Evolutionary conservation across 2,888 invertebrate species (phyloP), one percentile per base, ranked within the genome.

Genomic region (Chymomyza fuscimana): DNA sequence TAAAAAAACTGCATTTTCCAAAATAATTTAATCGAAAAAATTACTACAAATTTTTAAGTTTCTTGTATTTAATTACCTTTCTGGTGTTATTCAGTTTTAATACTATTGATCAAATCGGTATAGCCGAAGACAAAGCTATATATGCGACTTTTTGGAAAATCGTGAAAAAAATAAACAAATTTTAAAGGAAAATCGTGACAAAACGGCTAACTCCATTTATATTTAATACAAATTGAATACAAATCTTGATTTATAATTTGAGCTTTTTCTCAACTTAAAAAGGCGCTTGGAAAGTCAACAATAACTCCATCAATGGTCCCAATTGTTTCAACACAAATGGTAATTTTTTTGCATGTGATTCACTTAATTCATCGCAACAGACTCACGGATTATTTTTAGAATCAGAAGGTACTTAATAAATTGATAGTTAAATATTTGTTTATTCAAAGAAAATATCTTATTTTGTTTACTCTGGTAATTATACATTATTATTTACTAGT

Each of bases 231-330:
- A n/a, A n/a, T 9, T 54, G 12, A 19, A 4, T 19, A 19, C 0
- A 54, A 54, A 54, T 16, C 12, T 54, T 19, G 9, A 19, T 19
- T 7, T 54, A 22, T 9, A 54, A 54, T 54, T 0, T 22, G 22
- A 54, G 19, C 9, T 9, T n/a, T 54, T 54, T 54, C 54, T 19
- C 7, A 54, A 5, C 22, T 54, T 19, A 19, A 5, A 54, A 54
- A 58, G 58, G 58, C 25, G 19, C 58, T 25, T 58, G 58, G 58
- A 58, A 58, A 25, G 25, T 19, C 19, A 58, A 58, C 25, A 19
- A 58, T 22, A 58, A 22, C 25, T 19, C 25, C 15, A 58, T 25
- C 25, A 25, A 22, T 22, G 58, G 52, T 15, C 9, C 22, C 9
- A 58, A 58, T 25, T 58, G 58, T 25, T 58, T 25, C 25, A 25